Evolutionary conservation across 1,140 invertebrate species (phyloP), one percentile per base, ranked within the genome.

Genomic region (Pollicipes pollicipes): DNA sequence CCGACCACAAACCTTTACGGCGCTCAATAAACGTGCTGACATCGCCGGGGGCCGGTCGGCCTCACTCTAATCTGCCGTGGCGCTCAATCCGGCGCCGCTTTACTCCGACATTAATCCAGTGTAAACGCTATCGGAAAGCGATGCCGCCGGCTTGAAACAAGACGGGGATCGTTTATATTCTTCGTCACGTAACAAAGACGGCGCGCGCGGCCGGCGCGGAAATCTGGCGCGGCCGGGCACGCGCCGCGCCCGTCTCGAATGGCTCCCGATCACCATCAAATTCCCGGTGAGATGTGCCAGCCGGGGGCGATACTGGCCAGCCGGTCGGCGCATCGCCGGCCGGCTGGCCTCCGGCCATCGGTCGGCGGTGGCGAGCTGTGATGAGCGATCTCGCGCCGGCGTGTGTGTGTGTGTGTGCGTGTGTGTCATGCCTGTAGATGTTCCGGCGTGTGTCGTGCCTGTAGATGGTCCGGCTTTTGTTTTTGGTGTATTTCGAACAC

Each of bases 41-140:
- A 58, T 10, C 13, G 45, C 21, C 45, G 8, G 45, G 13, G 45
- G 2, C 45, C 13, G 45, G 13, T 21, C 13, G 13, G 17, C 13
- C 45, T 58, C 45, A 58, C 45, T 58, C 45, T 58, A 58, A 58
- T 58, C 45, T 58, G 45, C 10, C 17, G 45, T 21, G 45, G 6
- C 45, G 45, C 45, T 58, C 45, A 21, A 58, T 58, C 21, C 45
- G 13, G 45, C 10, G 13, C 13, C 45, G 24, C 45, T 58, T 58
- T 58, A 58, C 45, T 58, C 45, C 45, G 45, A 21, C 45, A 58
- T 58, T 58, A 58, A 58, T 58, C 45, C 45, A 58, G 45, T 58
- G 45, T 58, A 58, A 58, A 58, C 45, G 45, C 45, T 58, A 58
- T 58, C 45, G 45, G 45, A 58, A 58, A 58, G 45, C 45, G 45